Conservation (phyloP, 2,888 invertebrate genomes). For the Agrilus biguttatus region DNA sequence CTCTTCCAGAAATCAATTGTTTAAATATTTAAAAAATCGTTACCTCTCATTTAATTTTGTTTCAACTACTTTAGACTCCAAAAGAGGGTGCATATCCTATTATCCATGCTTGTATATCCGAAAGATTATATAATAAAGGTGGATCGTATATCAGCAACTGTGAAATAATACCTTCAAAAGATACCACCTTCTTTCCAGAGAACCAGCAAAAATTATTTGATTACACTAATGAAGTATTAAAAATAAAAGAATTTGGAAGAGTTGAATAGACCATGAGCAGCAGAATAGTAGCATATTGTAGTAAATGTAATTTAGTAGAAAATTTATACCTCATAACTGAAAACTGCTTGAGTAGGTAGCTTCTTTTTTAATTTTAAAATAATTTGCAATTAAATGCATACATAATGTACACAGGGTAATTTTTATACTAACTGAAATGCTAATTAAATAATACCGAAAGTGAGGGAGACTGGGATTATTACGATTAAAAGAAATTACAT, state of each 20-base stretch:
- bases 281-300: too few species aligned
- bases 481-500: too few species aligned
- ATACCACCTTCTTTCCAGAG: conserved; percentile 31
- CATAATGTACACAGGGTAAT: too few species aligned
- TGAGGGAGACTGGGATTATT: too few species aligned
- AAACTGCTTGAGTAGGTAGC: too few species aligned
- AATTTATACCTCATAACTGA: too few species aligned
- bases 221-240: conserved; percentile 46
- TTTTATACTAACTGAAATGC: too few species aligned
- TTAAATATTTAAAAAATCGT: conserved; percentile 1
- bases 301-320: too few species aligned
- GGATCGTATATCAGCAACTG: conserved; percentile 77
- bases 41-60: neutral
- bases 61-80: conserved; percentile 40
- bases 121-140: conserved; percentile 55
- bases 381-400: too few species aligned
- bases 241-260: conserved; percentile 34
- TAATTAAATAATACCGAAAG: too few species aligned
- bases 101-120: conserved; percentile 60
- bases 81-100: conserved; percentile 68
- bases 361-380: too few species aligned
- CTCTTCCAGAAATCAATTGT: too few species aligned
- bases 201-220: conserved; percentile 53
- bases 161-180: conserved; percentile 38
- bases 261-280: neutral